Evolutionary conservation across 2,113 vertebrate genomes (phyloP), one percentile per base, ranked within the genome.

Genomic region (Callaeas wilsoni): DNA sequence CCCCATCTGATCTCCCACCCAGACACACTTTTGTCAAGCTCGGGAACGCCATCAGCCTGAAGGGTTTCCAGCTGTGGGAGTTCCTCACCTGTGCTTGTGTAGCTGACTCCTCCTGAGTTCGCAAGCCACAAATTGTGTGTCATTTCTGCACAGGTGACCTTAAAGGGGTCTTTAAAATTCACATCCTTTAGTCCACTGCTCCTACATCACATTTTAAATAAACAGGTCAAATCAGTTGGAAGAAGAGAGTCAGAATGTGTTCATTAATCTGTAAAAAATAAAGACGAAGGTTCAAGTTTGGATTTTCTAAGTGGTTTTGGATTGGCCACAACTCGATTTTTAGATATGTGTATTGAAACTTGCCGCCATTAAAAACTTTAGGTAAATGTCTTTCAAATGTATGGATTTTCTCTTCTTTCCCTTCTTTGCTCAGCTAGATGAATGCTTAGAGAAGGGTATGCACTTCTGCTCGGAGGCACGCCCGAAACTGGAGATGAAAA

Each of bases 191-290:
- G 87, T 94, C 75, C 87, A 25, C 75, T 95, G 89, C 79, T 94
- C 47, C 95, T 75, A 33, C 21, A 32, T 50, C 47, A 26, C 42
- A 35, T 93, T 75, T 88, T 76, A 96, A 97, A 91, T n/a, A 47
- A 84, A 39, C 5, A 15, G 15, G 23, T 94, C 90, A 86, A 76
- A 81, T 92, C 85, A 94, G 89, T 49, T 95, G 93, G 96, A 98
- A 97, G 97, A 96, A 96, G 94, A 92, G 70, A 50, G 76, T 97
- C 94, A 95, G 96, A 97, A 92, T 42, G 13, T 27, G n/a, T 53
- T 69, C 44, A 65, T 57, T 78, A 33, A n/a, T 74, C 30, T 44
- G 7, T 46, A 37, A 56, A 23, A 46, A 81, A 44, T 29, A 59
- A 65, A 47, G 17, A n/a, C 11, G 29, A 74, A 44, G 14, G n/a